Evolutionary conservation across 2,797 vertebrate species (phyloP).

Genomic region (Aplochiton taeniatus): DNA sequence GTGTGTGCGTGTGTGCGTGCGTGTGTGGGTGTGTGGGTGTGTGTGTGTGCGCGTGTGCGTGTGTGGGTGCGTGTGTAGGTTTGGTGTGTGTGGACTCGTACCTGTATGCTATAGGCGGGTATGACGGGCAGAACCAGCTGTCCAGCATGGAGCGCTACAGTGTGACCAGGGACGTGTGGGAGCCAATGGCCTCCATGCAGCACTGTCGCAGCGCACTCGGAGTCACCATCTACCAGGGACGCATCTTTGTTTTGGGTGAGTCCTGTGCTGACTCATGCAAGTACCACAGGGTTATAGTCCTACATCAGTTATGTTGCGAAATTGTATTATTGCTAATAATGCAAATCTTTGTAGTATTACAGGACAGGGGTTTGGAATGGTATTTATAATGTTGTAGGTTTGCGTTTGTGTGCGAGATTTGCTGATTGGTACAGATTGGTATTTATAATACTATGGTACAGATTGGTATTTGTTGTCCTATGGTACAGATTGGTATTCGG

Average conservation of each 20-base stretch:
- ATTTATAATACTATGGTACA: no score
- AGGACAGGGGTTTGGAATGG: neutral
- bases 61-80: conserved; percentile 55
- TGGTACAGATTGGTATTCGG: no score
- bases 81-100: conserved; percentile 73
- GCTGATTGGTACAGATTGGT: no score
- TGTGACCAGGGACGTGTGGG: conserved; percentile 71
- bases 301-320: neutral
- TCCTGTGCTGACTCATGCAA: neutral
- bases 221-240: conserved; percentile 69
- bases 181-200: conserved; percentile 75
- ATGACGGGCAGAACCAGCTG: conserved; percentile 77
- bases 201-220: conserved; percentile 79
- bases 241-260: conserved; percentile 80
- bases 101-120: conserved; percentile 81
- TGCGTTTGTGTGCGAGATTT: no score
- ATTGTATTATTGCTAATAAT: neutral
- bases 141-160: conserved; percentile 78
- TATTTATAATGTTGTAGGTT: no score
- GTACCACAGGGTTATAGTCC: neutral
- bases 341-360: neutral
- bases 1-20: neutral
- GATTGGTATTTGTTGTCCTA: no score
- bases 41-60: neutral
- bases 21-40: neutral